Evolutionary conservation across 2,888 invertebrate genomes (phyloP).

Genomic region (Meteorus cinctellus): DNA sequence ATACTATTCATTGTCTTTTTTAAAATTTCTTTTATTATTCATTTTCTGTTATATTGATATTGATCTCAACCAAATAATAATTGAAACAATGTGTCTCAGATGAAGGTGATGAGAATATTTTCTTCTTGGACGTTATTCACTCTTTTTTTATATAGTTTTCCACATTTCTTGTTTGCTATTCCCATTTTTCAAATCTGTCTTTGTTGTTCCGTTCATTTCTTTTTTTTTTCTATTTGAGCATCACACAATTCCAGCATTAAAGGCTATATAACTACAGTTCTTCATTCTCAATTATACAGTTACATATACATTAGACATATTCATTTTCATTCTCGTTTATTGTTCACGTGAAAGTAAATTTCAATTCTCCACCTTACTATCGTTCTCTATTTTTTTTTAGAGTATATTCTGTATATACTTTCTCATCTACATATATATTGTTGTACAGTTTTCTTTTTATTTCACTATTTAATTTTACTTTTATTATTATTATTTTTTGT

Average conservation of each 20-base stretch:
- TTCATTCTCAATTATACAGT: constrained; percentile 12
- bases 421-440: constrained; percentile 26
- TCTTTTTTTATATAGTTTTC: constrained; percentile 21
- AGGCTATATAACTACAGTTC: constrained; percentile 13
- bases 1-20: constrained; percentile 1
- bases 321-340: not conserved
- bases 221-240: constrained; percentile 25
- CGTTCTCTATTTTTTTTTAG: constrained; percentile 25
- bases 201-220: not conserved
- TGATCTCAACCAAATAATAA: not conserved
- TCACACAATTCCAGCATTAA: constrained; percentile 26
- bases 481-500: not conserved
- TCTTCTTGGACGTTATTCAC: not conserved
- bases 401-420: constrained; percentile 42
- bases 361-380: not conserved
- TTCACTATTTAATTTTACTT: not conserved
- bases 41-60: not conserved
- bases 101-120: not conserved
- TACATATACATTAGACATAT: constrained; percentile 23
- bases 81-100: not conserved
- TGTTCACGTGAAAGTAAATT: constrained; percentile 1
- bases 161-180: constrained; percentile 18
- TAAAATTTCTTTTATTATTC: not conserved
- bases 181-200: not conserved
- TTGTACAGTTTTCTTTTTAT: constrained; percentile 18